Evolutionary conservation across 2,888 invertebrate genomes (phyloP).

Genomic region (Tenthredo notha): DNA sequence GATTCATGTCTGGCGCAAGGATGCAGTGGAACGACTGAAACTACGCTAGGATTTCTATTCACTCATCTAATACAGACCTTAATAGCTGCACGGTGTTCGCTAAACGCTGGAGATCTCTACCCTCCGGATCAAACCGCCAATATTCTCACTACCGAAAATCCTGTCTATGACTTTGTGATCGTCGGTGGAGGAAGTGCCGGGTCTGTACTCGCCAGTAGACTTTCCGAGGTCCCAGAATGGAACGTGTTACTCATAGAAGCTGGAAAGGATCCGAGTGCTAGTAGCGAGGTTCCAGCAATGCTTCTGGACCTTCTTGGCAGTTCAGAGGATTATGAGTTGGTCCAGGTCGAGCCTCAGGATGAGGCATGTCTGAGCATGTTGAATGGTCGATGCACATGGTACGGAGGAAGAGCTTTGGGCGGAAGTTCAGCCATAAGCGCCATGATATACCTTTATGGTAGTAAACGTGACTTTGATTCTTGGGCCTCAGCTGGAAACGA

Average conservation of each 20-base stretch:
- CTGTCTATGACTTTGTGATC: constrained; percentile 71
- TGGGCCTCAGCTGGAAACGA: constrained; percentile 83
- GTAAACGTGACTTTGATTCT: constrained; percentile 83
- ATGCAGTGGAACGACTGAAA: constrained; percentile 64
- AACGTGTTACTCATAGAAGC: constrained; percentile 80
- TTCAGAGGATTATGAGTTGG: constrained; percentile 78
- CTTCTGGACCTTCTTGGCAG: constrained; percentile 69
- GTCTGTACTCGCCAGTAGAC: constrained; percentile 79
- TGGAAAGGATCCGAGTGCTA: constrained; percentile 78
- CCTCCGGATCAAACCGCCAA: constrained; percentile 80
- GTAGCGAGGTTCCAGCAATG: constrained; percentile 78
- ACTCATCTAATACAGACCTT: constrained; percentile 82
- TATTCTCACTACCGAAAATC: constrained; percentile 73
- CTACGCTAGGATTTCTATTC: constrained; percentile 80
- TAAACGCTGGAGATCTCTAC: constrained; percentile 81
- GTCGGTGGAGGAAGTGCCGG: constrained; percentile 80
- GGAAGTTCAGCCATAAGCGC: constrained; percentile 84
- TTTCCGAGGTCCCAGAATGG: constrained; percentile 78
- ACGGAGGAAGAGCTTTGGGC: constrained; percentile 84
- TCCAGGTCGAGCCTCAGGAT: constrained; percentile 78
- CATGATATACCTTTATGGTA: constrained; percentile 84
- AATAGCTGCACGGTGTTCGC: constrained; percentile 82
- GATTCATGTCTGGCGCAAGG: constrained; percentile 64
- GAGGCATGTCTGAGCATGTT: constrained; percentile 73
- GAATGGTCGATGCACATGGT: constrained; percentile 79